These are phyloP conservation scores for Pavo muticus DNA, from an alignment of 2,113 vertebrate genomes.

Conservation along the genomic window DNA sequence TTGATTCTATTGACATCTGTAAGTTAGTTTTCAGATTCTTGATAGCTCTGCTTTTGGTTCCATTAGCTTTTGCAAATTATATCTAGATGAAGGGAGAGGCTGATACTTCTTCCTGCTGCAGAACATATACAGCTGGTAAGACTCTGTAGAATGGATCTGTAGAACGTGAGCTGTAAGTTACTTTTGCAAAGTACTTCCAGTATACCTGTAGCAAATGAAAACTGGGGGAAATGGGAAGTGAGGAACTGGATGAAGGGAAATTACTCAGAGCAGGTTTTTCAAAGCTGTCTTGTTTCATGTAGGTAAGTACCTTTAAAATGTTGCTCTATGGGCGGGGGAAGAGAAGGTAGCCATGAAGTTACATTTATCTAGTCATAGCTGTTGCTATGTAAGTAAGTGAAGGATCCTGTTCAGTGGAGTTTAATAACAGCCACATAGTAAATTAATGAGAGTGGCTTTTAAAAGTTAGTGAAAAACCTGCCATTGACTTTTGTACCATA, in stretches of 20 bases:
- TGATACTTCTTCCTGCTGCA: not conserved
- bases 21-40: not conserved
- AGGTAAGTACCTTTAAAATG: not conserved
- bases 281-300: not conserved
- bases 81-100: not conserved
- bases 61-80: not conserved
- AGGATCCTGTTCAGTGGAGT: not conserved
- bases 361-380: not conserved
- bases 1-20: not conserved
- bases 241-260: not conserved
- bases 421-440: not conserved
- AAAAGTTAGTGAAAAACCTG: not conserved
- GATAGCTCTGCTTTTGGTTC: not conserved
- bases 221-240: not conserved
- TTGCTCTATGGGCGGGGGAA: not conserved
- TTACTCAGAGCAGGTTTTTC: not conserved
- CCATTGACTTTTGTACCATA: not conserved
- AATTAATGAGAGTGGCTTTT: not conserved
- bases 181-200: not conserved
- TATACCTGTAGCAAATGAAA: not conserved
- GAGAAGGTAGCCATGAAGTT: not conserved
- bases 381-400: not conserved
- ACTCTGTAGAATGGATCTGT: not conserved
- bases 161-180: not conserved
- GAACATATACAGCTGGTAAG: not conserved